Conservation (phyloP, 2,888 invertebrate genomes). For the Syritta pipiens region DNA sequence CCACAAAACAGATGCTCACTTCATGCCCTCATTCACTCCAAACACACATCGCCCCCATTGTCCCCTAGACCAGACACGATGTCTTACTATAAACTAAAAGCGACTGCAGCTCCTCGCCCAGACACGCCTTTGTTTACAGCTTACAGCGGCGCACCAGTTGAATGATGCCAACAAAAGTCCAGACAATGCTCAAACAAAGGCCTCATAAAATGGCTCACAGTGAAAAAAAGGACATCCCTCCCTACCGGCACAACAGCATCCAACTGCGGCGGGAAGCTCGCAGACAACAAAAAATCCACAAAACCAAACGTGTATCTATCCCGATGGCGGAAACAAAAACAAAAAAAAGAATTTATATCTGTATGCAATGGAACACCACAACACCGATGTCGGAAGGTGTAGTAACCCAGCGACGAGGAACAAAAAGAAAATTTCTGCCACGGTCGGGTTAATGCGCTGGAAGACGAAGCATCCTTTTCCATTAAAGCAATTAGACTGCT, state of each 20-base stretch:
- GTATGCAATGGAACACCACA: too few species aligned
- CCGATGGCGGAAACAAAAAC: too few species aligned
- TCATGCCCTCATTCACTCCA: too few species aligned
- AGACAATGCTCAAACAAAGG: slow-evolving; percentile 58
- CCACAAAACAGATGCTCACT: too few species aligned
- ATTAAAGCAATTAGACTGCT: slow-evolving; percentile 62
- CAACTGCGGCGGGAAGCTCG: slow-evolving; percentile 13
- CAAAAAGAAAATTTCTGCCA: slow-evolving; percentile 38
- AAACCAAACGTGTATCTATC: too few species aligned
- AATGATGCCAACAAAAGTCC: slow-evolving; percentile 56
- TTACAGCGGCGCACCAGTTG: slow-evolving; percentile 60
- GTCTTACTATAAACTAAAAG: too few species aligned
- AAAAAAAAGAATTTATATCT: too few species aligned
- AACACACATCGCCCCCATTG: too few species aligned
- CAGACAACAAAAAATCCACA: too few species aligned
- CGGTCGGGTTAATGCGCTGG: slow-evolving; percentile 56
- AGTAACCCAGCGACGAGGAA: slow-evolving; percentile 23
- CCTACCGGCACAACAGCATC: not conserved
- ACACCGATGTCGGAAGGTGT: slow-evolving; percentile 34
- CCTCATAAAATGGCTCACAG: slow-evolving; percentile 14
- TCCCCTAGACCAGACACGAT: too few species aligned
- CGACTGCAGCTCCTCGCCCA: not conserved
- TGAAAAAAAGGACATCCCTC: slow-evolving; percentile 6
- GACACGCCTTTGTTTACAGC: slow-evolving; percentile 52
- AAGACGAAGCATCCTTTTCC: slow-evolving; percentile 30